phyloP scores from a whole-genome alignment of 2,888 invertebrate genomes.

The Chloromyia formosa region DNA sequence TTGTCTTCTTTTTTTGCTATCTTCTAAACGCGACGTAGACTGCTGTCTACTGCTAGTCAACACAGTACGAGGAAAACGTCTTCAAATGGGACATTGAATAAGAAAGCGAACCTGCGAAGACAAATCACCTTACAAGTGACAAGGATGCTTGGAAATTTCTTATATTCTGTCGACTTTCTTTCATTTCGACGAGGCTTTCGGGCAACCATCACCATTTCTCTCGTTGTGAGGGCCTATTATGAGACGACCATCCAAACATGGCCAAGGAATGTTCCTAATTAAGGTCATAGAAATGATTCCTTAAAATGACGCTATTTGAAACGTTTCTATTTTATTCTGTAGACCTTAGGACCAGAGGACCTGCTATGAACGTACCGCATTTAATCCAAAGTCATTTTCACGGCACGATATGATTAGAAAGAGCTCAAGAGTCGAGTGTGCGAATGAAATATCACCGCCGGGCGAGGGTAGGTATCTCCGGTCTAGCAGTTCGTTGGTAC shows the following conservation, averaged over 20 bases:
- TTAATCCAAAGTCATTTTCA: conserved; percentile 9
- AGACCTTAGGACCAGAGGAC: neutral
- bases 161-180: conserved; percentile 4
- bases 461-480: neutral
- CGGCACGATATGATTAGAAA: neutral
- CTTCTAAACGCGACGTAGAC: too few relatives aligned
- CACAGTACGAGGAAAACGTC: neutral
- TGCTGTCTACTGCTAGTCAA: neutral
- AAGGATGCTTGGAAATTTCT: neutral
- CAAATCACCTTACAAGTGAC: conserved; percentile 19
- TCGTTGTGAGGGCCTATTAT: neutral
- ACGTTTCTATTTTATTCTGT: neutral
- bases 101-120: conserved; percentile 21
- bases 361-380: neutral
- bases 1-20: too few relatives aligned
- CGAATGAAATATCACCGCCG: neutral
- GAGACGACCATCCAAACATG: neutral
- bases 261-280: conserved; percentile 1
- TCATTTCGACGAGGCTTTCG: neutral
- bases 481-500: neutral
- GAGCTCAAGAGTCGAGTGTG: conserved; percentile 3
- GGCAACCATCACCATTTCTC: neutral
- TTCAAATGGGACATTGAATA: conserved; percentile 11
- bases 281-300: conserved; percentile 8
- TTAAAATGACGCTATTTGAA: neutral